Evolutionary conservation across 2,797 vertebrate genomes (phyloP), one percentile per base, ranked within the genome.

Genomic region (Sebastes diploproa): DNA sequence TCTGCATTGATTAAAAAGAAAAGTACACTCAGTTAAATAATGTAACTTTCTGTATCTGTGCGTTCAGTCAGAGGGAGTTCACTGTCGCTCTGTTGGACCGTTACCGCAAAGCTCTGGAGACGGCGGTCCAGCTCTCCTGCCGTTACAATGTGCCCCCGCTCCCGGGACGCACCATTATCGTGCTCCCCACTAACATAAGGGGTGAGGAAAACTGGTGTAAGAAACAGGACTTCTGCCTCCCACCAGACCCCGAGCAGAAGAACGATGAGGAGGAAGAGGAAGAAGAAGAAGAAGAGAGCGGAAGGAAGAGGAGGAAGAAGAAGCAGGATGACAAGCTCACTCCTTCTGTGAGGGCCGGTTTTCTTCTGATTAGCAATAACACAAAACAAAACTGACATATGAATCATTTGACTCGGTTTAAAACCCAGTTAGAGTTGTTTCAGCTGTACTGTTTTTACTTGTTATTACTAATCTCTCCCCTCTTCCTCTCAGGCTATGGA

Each of bases 101-200:
- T 5, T 98, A 98, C 83, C 75, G 91, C 5, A 74, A 87, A 66
- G 97, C 97, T 54, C 87, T 98, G 91, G 97, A 98, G 78, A 93
- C 81, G 0, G 96, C 97, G 0, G 77, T 97, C 25, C 93, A 95
- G 91, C 88, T 97, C 77, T 96, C 97, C 2, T 96, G 96, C 69
- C 92, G 88, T 2, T 93, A 96, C 88, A 98, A 96, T 42, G 86
- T 98, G 29, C 95, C 97, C 0, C 97, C 95, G 0, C 92, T 98
- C 1, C 95, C 97, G 0, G 97, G 97, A 50, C 92, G 94, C 46
- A 97, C 97, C 1, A 25, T 96, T 9, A 77, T 98, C 81, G 11
- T 96, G 27, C 87, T 96, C 22, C 0, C 8, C 16, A 0, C 3
- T 0, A 0, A 0, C 8, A 0, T 25, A 1, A 0, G 0, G 0